Evolutionary conservation across 2,113 vertebrate genomes (phyloP).

Genomic region (Puma concolor): DNA sequence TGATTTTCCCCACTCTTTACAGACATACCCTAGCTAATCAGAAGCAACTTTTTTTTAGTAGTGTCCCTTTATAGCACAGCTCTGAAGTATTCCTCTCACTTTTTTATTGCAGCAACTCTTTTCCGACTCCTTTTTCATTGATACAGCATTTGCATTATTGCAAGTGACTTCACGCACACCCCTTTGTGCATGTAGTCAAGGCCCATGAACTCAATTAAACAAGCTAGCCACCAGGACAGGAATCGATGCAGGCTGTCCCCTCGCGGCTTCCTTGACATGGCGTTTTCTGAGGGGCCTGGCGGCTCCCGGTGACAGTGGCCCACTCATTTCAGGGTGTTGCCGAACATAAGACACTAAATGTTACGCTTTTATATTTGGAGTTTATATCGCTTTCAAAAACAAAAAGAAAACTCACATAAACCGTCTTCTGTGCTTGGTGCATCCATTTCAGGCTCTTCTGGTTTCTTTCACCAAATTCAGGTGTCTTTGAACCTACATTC

Average conservation of each 20-base stretch:
- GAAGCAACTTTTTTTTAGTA: background rate
- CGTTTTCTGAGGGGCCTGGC: background rate
- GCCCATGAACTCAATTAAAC: background rate
- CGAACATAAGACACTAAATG: background rate
- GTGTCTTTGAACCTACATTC: background rate
- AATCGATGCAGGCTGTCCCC: background rate
- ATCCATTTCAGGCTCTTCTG: background rate
- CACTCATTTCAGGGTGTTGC: background rate
- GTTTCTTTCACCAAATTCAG: background rate
- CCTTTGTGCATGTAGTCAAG: background rate
- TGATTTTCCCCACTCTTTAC: background rate
- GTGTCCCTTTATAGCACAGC: background rate
- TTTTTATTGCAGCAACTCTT: background rate
- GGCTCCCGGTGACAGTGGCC: background rate
- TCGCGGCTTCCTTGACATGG: background rate
- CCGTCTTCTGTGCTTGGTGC: background rate
- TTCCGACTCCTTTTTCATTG: background rate
- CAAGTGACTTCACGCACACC: background rate
- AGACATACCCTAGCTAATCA: background rate
- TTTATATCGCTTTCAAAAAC: background rate
- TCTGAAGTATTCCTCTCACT: background rate
- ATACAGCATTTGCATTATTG: background rate
- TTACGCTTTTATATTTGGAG: background rate
- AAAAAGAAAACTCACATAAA: background rate
- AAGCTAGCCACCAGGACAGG: background rate